Evolutionary conservation across 2,888 invertebrate species (phyloP), one percentile per base, ranked within the genome.

Genomic region (Drosophila melanocephala): DNA sequence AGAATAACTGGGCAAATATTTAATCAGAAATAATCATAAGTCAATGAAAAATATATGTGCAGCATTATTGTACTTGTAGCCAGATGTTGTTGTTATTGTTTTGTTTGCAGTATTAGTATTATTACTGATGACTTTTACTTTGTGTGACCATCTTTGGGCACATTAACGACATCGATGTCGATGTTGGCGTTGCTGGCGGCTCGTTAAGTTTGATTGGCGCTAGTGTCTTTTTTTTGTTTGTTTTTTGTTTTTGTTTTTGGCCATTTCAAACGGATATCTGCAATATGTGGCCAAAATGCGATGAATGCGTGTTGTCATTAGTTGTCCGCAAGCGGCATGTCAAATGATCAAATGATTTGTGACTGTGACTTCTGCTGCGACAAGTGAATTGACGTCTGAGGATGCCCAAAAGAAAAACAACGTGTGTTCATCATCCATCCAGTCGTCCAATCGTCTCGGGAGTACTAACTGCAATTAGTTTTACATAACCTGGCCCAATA

Each of bases 271-370:
- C 57, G 63, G 64, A 68, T 72, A 62, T 83, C 68, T 71, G 75
- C 87, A 79, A 83, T 81, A 77, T 82, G 28, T n/a, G 87, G 82
- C 80, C 75, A 82, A 88, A 86, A 87, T 84, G 83, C 58, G 72
- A 67, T 53, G 75, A 70, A 57, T 73, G 59, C 79, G 69, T 79
- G 87, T 84, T 86, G 88, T 84, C 90, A 88, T 88, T 88, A 90
- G 88, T 80, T 86, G 87, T 77, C 86, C 72, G 70, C 84, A 77
- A 77, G 87, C 84, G 79, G 75, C 83, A 87, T 89, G 91, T 91
- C 89, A 90, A 79, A 75, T 79, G 83, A 65, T 57, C 77, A 75
- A 86, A 81, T 90, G 90, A 91, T 91, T 91, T 91, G 89, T 91
- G 80, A 79, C 64, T 64, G 56, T 59, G 73, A 47, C 47, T 26